Base-by-base conservation (phyloP, 2,888 invertebrate genomes). In the Amblyjoppa fuscipennis region DNA sequence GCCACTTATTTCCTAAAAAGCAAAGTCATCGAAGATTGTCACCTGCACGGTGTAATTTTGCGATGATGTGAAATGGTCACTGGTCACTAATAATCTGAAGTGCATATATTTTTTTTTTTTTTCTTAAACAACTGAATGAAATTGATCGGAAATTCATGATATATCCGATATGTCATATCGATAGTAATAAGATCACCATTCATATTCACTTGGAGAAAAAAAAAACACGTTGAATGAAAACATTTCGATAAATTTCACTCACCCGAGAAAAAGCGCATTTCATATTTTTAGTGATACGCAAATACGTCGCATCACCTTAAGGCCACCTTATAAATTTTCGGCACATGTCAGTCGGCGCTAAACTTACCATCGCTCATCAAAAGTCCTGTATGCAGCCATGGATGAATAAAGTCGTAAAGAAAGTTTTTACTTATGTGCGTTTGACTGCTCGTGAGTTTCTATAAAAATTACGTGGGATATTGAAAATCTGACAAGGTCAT, bases 331-430 rank as follows among this genome's bases (percentile, higher is more conserved):
- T 45, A 6, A 13, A 49, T 73, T 68, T 56, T 11, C 25, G 31
- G 11, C 13, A 13, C 45, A 2, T 13, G 45, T 45, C 13, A 13
- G 2, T 3, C 1, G 13, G 45, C 13, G 45, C 66, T 11, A 25
- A 11, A 56, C 11, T 64, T 38, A 92, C 93, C 93, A 73, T 90
- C 91, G 70, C 93, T 92, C 4, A 90, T 87, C 13, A 93, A 88
- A 25, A 93, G 87, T 59, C 94, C 94, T 59, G 92, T 89, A 1
- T 91, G 88, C 1, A 94, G 89, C 94, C 94, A 56, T 3, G 28
- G 1, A 25, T 11, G 25, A 56, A 56, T 9, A 11, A 28, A 7
- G 3, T 56, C 20, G 84, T 94, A 95, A 0, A 94, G 91, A 6
- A 88, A 9, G 16, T 89, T 88, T 89, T 94, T 94, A 9, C 91